Base-by-base conservation (phyloP, 2,113 vertebrate genomes). In the Pachyramphus minor region DNA sequence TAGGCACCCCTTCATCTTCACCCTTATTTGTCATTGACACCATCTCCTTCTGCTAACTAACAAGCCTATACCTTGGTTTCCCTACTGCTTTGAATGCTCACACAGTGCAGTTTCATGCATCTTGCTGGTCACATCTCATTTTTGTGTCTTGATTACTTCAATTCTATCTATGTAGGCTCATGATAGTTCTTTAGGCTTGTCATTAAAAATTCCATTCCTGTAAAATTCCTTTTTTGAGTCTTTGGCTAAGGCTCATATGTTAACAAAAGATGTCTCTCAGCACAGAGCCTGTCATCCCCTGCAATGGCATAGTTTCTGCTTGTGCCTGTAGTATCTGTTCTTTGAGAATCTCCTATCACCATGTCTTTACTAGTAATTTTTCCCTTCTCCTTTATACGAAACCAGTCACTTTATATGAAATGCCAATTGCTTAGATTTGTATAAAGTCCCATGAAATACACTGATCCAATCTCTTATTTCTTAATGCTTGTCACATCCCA, bases 401-500 rank as follows among this genome's bases (percentile, higher is more conserved):
- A 41, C 9, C 42, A 81, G 39, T 23, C 55, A 76, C 76, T 58
- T 88, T 17, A 59, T 45, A 84, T 28, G 77, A 95, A 91, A 89
- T 67, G 12, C 50, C 91, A 82, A 27, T 84, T 79, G 71, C 74
- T 60, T 71, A 82, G 69, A 77, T 91, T 93, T 84, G 37, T 95
- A 95, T 45, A 62, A 93, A 89, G 41, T 92, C 66, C 60, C 22
- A 73, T 50, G 59, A 85, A 95, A 96, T 62, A 73, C 78, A 63
- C 9, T 33, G 67, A 86, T 79, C 49, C 66, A 95, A 79, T 87
- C 75, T 94, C 71, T 75, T 63, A 73, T 73, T 95, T 85, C 91
- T 80, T 95, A 88, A 62, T 90, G 82, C 72, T 88, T 90, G 76
- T 77, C 84, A 94, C 79, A 88, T 80, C 50, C 67, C 59, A 77